A percentile compares a stretch with the other conserved stretches of the same genome.
Evolutionary conservation across 2,888 invertebrate species (phyloP).

Genomic region (Osmoderma eremita): DNA sequence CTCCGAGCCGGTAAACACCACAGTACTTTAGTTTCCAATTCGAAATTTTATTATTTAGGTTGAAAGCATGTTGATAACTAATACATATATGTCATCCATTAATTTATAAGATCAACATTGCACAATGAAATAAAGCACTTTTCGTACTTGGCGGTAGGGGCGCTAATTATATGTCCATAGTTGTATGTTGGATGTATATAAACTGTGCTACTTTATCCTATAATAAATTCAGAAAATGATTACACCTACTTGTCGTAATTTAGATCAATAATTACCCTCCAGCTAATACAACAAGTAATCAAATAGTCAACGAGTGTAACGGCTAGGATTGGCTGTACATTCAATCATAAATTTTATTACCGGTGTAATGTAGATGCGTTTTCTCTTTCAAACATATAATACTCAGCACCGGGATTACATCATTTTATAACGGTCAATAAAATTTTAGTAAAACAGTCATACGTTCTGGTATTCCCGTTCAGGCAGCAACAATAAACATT

Average conservation of each 20-base stretch:
- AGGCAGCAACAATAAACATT: conserved; percentile 20
- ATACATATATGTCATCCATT: too few relatives aligned
- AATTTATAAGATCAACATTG: too few relatives aligned
- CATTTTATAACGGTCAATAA: conserved; percentile 39
- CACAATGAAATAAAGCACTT: too few relatives aligned
- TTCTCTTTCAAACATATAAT: conserved; percentile 35
- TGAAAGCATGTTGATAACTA: too few relatives aligned
- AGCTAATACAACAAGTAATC: conserved; percentile 9
- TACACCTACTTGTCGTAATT: neutral
- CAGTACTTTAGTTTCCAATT: too few relatives aligned
- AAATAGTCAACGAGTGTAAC: conserved; percentile 17
- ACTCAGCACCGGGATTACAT: conserved; percentile 28
- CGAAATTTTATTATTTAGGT: too few relatives aligned
- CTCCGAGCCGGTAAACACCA: too few relatives aligned
- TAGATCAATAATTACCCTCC: conserved; percentile 22
- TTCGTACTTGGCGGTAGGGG: too few relatives aligned
- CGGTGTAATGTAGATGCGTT: conserved; percentile 31
- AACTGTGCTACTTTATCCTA: neutral
- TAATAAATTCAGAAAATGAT: conserved; percentile 8
- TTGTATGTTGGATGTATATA: too few relatives aligned
- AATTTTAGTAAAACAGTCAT: conserved; percentile 33
- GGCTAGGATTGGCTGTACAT: conserved; percentile 20
- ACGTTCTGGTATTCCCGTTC: neutral
- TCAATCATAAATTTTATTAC: conserved; percentile 43
- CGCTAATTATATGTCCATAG: too few relatives aligned